Percentiles rank a stretch among this genome's conserved stretches.
Conservation (phyloP, 2,113 vertebrate genomes). For the Passer domesticus region DNA sequence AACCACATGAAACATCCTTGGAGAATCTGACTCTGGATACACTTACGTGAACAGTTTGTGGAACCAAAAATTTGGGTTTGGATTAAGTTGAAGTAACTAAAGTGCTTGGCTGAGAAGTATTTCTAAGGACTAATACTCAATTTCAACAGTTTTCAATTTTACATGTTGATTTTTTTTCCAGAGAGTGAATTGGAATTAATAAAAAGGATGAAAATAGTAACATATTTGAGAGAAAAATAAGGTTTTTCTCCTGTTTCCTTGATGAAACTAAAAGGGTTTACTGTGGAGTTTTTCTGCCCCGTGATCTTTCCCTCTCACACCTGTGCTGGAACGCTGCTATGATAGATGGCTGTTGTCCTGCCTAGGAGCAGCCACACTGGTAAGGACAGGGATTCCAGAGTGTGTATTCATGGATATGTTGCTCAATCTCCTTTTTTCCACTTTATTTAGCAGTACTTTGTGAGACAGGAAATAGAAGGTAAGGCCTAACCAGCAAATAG, state of each 20-base stretch:
- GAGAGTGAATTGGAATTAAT: background rate
- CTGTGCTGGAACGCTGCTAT: background rate
- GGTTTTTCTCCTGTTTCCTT: background rate
- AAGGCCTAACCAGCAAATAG: background rate
- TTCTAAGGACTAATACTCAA: background rate
- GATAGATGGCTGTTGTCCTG: rapidly evolving
- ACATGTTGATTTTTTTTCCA: background rate
- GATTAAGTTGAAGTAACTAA: background rate
- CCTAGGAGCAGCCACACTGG: background rate
- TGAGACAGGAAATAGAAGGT: background rate
- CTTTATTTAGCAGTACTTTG: background rate
- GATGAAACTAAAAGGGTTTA: background rate
- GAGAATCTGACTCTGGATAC: background rate
- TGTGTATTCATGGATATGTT: rapidly evolving
- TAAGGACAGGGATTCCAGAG: background rate
- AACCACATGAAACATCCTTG: background rate
- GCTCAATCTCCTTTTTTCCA: background rate
- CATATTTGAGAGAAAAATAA: background rate
- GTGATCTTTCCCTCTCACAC: background rate
- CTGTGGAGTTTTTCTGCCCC: background rate
- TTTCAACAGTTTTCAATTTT: background rate
- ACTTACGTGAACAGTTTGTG: background rate
- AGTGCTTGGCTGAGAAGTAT: background rate
- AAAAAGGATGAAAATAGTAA: background rate
- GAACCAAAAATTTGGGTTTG: background rate